Conservation (phyloP, 1,140 invertebrate genomes). For the Heliconius nattereri region DNA sequence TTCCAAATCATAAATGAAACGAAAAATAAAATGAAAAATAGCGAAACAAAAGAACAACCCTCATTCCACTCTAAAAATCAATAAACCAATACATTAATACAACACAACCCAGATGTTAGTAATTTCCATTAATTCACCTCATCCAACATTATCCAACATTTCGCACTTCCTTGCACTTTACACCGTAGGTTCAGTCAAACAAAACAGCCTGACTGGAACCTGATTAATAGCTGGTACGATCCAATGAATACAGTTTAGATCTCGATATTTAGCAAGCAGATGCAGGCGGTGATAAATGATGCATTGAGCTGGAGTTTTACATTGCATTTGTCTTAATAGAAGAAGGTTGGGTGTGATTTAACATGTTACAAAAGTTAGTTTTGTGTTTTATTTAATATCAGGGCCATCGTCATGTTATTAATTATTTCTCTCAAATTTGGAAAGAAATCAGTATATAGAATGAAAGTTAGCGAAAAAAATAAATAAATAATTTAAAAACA, state of each 20-base stretch:
- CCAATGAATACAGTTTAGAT: conserved; percentile 54
- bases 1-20: too few relatives aligned
- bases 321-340: conserved; percentile 13
- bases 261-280: conserved; percentile 42
- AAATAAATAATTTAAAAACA: too few relatives aligned
- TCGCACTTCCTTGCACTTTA: conserved; percentile 17
- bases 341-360: neutral
- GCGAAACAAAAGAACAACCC: neutral
- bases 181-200: conserved; percentile 48
- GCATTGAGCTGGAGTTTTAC: neutral
- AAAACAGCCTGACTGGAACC: conserved; percentile 49
- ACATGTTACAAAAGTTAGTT: too few relatives aligned
- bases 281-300: conserved; percentile 43
- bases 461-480: too few relatives aligned
- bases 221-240: conserved; percentile 54
- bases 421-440: too few relatives aligned
- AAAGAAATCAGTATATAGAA: too few relatives aligned
- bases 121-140: neutral
- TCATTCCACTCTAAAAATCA: neutral
- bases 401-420: too few relatives aligned
- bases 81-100: neutral
- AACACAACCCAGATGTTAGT: neutral
- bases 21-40: neutral
- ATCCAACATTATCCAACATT: conserved; percentile 17
- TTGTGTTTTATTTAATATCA: too few relatives aligned